These are phyloP conservation scores for Agrotis puta DNA, from an alignment of 2,888 invertebrate species.

Conservation along the genomic window DNA sequence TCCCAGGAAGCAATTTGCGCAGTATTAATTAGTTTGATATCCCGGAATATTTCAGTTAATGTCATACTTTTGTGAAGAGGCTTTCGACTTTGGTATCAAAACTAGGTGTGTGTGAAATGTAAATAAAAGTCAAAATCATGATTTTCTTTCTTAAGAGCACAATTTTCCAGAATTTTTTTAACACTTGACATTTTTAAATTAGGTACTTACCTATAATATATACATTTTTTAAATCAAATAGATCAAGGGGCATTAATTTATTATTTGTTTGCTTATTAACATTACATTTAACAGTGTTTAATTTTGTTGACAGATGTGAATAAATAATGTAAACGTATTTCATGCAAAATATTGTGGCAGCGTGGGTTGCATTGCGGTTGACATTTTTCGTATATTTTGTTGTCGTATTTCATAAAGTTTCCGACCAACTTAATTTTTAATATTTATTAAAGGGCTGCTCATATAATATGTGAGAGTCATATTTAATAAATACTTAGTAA, in stretches of 20 bases:
- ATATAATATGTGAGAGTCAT: neutral
- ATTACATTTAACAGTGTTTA: too few species aligned
- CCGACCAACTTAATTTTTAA: neutral
- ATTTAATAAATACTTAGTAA: neutral
- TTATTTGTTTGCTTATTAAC: slow-evolving; percentile 27
- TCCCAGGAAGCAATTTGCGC: too few species aligned
- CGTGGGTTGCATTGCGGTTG: slow-evolving; percentile 21
- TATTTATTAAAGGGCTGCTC: neutral
- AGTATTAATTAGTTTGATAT: too few species aligned
- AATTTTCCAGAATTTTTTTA: neutral
- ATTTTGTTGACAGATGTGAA: slow-evolving; percentile 27
- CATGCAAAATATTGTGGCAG: slow-evolving; percentile 36
- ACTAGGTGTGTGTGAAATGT: too few species aligned
- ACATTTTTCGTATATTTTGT: slow-evolving; percentile 33
- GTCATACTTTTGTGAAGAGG: too few species aligned
- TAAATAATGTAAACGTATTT: slow-evolving; percentile 27
- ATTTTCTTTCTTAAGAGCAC: neutral
- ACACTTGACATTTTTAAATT: neutral
- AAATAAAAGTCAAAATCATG: neutral
- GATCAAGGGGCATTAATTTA: neutral
- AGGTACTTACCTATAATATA: neutral
- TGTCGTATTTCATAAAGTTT: slow-evolving; percentile 14
- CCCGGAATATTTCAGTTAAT: too few species aligned
- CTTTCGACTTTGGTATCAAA: too few species aligned
- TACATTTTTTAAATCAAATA: slow-evolving; percentile 16